These are phyloP conservation scores for Eira barbara DNA, from an alignment of 2,113 vertebrate genomes.

Conservation along the genomic window DNA sequence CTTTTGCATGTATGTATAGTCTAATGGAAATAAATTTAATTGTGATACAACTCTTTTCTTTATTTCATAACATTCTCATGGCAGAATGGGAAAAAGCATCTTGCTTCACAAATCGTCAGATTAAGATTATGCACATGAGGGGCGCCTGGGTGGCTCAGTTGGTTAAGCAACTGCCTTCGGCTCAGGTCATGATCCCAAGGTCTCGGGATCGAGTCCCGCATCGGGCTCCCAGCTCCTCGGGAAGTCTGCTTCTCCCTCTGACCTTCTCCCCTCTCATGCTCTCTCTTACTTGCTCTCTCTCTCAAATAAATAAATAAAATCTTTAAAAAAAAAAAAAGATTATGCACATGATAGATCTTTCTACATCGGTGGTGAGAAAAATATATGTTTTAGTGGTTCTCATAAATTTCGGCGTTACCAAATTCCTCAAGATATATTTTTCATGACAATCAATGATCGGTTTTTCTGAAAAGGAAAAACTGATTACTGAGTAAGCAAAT, in stretches of 20 bases:
- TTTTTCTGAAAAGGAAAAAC: neutral
- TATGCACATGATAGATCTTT: neutral
- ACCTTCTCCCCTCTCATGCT: too few relatives aligned
- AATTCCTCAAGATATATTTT: neutral
- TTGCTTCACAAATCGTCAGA: neutral
- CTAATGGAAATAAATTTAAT: neutral
- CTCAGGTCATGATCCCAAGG: too few relatives aligned
- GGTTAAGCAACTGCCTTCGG: too few relatives aligned
- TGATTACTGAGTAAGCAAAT: neutral
- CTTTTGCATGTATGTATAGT: neutral
- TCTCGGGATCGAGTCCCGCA: too few relatives aligned
- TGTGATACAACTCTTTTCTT: neutral
- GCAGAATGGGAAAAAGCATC: neutral
- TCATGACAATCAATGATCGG: neutral
- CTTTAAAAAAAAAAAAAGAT: too few relatives aligned
- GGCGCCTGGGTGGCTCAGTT: too few relatives aligned
- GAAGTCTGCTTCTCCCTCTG: too few relatives aligned
- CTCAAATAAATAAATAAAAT: too few relatives aligned
- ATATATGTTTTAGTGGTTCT: neutral
- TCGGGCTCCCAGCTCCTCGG: too few relatives aligned
- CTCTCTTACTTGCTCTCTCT: too few relatives aligned
- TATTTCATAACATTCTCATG: neutral
- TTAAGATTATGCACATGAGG: neutral
- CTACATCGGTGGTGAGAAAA: neutral
- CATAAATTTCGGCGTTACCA: neutral